These are phyloP conservation scores for Cisticola juncidis DNA, from an alignment of 2,113 vertebrate species.

Conservation along the genomic window DNA sequence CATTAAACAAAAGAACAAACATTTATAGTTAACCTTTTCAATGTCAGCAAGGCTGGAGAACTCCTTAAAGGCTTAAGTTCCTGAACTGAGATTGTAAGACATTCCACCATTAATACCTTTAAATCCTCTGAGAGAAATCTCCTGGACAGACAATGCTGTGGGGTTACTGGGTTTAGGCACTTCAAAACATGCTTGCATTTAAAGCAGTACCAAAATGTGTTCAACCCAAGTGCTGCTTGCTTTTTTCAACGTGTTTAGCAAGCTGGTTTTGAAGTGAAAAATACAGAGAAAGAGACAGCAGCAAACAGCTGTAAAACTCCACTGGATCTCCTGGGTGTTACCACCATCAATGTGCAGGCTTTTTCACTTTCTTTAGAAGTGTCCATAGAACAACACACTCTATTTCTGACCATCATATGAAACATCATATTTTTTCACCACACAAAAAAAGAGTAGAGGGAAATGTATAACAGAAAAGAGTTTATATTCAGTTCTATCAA, in stretches of 20 bases:
- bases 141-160: background rate
- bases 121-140: constrained; percentile 47
- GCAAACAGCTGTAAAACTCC: background rate
- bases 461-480: background rate
- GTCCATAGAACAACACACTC: accelerated
- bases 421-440: background rate
- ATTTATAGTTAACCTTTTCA: constrained; percentile 56
- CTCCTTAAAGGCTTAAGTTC: constrained; percentile 59
- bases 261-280: background rate
- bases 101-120: constrained; percentile 39
- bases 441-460: background rate
- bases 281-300: background rate
- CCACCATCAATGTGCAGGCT: background rate
- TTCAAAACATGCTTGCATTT: background rate
- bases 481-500: background rate
- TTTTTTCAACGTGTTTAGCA: background rate
- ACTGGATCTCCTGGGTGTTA: background rate
- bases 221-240: background rate
- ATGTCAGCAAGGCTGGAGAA: constrained; percentile 24
- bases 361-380: background rate
- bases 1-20: constrained; percentile 11
- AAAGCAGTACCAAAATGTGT: background rate
- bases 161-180: background rate
- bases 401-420: background rate
- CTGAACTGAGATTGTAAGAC: constrained; percentile 39